Conservation (phyloP, 2,113 vertebrate genomes). For the Platysternon megacephalum region DNA sequence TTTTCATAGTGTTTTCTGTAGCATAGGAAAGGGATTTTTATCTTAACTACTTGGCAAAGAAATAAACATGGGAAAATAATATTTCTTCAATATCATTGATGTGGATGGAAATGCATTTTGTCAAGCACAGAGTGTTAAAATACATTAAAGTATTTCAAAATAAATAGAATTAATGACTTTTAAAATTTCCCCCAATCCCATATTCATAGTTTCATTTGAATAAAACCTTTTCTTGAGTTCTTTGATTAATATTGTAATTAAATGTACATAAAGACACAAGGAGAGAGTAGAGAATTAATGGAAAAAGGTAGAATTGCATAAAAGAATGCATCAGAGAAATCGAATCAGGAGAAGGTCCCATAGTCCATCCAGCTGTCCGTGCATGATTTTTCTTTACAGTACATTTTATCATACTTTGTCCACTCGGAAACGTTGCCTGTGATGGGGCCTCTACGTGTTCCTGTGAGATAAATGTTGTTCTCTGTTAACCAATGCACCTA, state of each 20-base stretch:
- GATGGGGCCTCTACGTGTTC: not conserved
- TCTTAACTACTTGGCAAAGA: conserved; percentile 60
- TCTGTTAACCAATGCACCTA: not conserved
- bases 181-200: conserved; percentile 48
- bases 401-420: not conserved
- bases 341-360: not conserved
- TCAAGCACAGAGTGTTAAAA: conserved; percentile 54
- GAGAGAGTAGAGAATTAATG: conserved; percentile 53
- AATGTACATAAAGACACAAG: conserved; percentile 70
- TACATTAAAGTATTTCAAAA: conserved; percentile 71
- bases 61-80: conserved; percentile 58
- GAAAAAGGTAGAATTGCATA: conserved; percentile 1
- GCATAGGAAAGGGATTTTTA: conserved; percentile 34
- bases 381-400: not conserved
- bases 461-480: not conserved
- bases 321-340: not conserved
- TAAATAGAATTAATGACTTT: conserved; percentile 69
- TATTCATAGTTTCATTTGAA: conserved; percentile 60
- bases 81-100: conserved; percentile 36
- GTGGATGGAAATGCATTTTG: conserved; percentile 23
- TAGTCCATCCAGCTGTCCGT: not conserved
- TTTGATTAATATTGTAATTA: conserved; percentile 73
- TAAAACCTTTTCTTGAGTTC: conserved; percentile 61
- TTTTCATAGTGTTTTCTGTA: conserved; percentile 18
- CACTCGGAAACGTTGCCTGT: not conserved